Evolutionary conservation across 53 echinoderm and acorn worm genomes (phyloP).

Genomic region (Temnopleurus reevesii): DNA sequence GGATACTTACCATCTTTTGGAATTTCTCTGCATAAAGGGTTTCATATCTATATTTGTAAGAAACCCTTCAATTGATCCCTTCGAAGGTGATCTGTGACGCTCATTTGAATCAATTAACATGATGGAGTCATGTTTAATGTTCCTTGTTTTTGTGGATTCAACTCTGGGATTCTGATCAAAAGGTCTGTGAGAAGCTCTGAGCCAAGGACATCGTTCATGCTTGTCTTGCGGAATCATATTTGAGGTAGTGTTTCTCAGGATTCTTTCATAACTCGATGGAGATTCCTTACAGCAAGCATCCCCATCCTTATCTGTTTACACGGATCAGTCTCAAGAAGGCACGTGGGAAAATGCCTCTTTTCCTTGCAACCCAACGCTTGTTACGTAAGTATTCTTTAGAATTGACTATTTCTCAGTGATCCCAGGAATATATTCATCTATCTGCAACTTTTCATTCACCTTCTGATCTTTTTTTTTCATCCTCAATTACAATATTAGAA

Average conservation of each 20-base stretch:
- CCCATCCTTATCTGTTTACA: background rate
- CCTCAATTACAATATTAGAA: too few species aligned
- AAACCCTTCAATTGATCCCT: background rate
- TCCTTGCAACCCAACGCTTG: slow-evolving; percentile 6
- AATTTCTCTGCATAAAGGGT: background rate
- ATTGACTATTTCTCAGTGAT: too few species aligned
- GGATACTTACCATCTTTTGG: background rate
- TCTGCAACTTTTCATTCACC: too few species aligned
- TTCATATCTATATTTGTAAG: background rate
- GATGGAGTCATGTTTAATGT: too few species aligned
- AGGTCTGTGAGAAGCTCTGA: too few species aligned
- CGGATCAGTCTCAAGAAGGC: background rate
- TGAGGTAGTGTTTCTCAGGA: background rate
- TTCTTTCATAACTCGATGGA: slow-evolving; percentile 12
- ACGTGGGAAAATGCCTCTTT: slow-evolving; percentile 20
- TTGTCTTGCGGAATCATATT: background rate
- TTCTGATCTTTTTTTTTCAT: too few species aligned
- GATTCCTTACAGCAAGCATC: background rate
- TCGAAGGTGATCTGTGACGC: background rate
- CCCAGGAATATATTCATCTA: too few species aligned
- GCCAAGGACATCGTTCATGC: too few species aligned
- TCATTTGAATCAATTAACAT: too few species aligned
- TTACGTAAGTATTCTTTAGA: slow-evolving; percentile 8
- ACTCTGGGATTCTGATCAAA: too few species aligned
- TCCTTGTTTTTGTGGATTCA: too few species aligned